phyloP scores from a whole-genome alignment of 2,888 invertebrate species.

The Conchocele bisecta region DNA sequence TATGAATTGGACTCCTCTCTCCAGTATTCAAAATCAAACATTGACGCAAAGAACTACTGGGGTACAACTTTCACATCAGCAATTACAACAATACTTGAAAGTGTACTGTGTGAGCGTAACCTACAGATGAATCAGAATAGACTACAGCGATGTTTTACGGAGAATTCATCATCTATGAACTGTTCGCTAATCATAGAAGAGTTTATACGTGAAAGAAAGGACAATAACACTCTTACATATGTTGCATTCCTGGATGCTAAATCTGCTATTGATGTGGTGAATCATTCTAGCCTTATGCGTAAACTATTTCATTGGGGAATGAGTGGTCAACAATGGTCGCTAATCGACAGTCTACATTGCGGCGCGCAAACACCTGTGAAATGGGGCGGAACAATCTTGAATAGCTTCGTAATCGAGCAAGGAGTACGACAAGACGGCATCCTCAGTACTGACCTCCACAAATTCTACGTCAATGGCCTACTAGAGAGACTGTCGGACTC shows the following conservation, averaged over 20 bases:
- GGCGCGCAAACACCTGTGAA: neutral
- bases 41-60: slow-evolving; percentile 1
- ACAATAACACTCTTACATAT: neutral
- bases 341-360: slow-evolving; percentile 10
- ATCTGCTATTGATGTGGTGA: slow-evolving; percentile 28
- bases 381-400: slow-evolving; percentile 1
- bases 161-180: slow-evolving; percentile 5
- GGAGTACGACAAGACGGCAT: slow-evolving; percentile 20
- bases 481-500: neutral
- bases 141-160: slow-evolving; percentile 21
- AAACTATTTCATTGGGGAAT: slow-evolving; percentile 12
- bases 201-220: neutral
- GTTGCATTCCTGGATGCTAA: slow-evolving; percentile 20
- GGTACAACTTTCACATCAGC: slow-evolving; percentile 4
- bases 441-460: slow-evolving; percentile 14
- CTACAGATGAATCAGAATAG: slow-evolving; percentile 7
- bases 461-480: slow-evolving; percentile 19
- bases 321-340: slow-evolving; percentile 2
- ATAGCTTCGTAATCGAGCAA: neutral
- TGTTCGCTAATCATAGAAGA: slow-evolving; percentile 20
- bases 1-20: neutral
- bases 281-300: slow-evolving; percentile 13
- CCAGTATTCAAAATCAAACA: neutral
- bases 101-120: neutral
- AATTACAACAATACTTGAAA: slow-evolving; percentile 9